phyloP scores from a whole-genome alignment of 2,797 vertebrate species.

The Odontamblyopus rebecca region DNA sequence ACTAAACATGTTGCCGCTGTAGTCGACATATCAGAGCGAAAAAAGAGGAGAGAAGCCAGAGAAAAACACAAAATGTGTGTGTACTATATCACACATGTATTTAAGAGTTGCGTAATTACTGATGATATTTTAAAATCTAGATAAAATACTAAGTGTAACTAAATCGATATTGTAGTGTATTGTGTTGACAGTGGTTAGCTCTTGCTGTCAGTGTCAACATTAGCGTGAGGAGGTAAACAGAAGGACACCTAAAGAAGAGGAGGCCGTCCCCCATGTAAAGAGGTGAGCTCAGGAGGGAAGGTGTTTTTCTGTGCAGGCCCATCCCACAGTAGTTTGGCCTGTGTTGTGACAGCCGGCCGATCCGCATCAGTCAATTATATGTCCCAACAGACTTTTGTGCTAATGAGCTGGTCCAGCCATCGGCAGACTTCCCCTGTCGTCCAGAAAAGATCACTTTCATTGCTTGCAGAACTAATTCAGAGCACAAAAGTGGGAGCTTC shows the following conservation, averaged over 20 bases:
- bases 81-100: slow-evolving; percentile 23
- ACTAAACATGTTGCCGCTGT: slow-evolving; percentile 63
- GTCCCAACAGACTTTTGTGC: slow-evolving; percentile 99
- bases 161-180: slow-evolving; percentile 44
- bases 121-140: slow-evolving; percentile 32
- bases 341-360: slow-evolving; percentile 77
- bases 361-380: slow-evolving; percentile 99
- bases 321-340: slow-evolving; percentile 54
- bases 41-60: slow-evolving; percentile 35
- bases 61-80: background rate
- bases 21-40: slow-evolving; percentile 37
- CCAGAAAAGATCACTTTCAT: slow-evolving; percentile 99
- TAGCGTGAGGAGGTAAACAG: slow-evolving; percentile 69
- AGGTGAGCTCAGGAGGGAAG: slow-evolving; percentile 67
- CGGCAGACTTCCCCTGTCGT: slow-evolving; percentile 99
- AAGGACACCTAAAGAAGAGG: slow-evolving; percentile 53
- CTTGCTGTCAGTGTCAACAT: slow-evolving; percentile 60
- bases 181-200: slow-evolving; percentile 53
- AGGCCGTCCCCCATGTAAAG: slow-evolving; percentile 49
- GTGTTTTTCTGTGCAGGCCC: slow-evolving; percentile 55
- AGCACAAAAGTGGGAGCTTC: slow-evolving; percentile 99
- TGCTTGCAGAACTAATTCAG: slow-evolving; percentile 99
- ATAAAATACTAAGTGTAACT: slow-evolving; percentile 45
- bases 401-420: slow-evolving; percentile 99
- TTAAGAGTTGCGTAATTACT: slow-evolving; percentile 14